Conservation (phyloP, 2,797 vertebrate species). For the Phataginus tricuspis region DNA sequence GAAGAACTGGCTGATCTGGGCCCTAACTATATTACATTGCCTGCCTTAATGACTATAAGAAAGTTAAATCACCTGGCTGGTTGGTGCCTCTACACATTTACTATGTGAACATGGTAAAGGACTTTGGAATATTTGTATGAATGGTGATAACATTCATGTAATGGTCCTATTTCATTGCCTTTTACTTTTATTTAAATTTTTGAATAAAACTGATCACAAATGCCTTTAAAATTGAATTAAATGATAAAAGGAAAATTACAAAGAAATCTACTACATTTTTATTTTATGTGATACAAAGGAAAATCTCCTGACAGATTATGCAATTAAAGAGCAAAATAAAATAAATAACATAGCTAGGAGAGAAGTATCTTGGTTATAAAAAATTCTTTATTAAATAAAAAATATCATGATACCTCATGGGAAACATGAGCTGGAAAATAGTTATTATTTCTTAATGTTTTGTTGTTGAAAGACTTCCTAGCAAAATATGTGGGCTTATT, state of each 20-base stretch:
- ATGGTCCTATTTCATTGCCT: neutral
- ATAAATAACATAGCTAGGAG: neutral
- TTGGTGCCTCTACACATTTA: neutral
- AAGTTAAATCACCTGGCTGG: neutral
- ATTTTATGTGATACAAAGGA: neutral
- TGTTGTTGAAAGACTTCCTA: neutral
- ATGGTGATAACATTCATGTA: neutral
- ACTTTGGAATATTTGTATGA: neutral
- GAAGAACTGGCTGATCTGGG: neutral
- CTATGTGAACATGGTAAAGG: neutral
- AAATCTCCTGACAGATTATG: neutral
- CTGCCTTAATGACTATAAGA: neutral
- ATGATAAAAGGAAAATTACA: neutral
- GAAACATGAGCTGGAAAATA: neutral
- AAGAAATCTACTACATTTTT: neutral
- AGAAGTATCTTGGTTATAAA: neutral
- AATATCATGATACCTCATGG: neutral
- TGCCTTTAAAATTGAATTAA: conserved; percentile 21
- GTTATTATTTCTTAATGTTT: neutral
- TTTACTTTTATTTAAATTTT: conserved; percentile 6
- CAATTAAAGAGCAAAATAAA: neutral
- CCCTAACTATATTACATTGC: neutral
- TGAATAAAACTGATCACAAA: neutral
- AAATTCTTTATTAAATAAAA: conserved; percentile 4
- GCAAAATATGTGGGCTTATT: neutral